phyloP scores from a whole-genome alignment of 2,888 invertebrate genomes.

The Aspidapion aeneum region DNA sequence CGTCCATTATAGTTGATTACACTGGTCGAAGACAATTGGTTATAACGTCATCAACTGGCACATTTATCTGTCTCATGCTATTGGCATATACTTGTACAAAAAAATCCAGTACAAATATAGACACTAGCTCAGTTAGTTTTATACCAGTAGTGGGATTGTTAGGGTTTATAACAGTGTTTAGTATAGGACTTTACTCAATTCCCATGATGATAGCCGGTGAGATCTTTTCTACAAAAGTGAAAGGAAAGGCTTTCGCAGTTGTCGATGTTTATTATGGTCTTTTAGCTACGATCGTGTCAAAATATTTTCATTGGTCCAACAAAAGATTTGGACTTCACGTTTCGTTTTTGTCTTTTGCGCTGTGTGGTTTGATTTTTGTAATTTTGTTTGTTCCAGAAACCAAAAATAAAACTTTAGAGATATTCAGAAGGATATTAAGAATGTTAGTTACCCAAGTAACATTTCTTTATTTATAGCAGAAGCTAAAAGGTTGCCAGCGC shows the following conservation, averaged over 20 bases:
- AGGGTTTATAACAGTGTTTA: constrained; percentile 49
- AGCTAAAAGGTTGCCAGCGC: too few relatives aligned
- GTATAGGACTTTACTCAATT: constrained; percentile 51
- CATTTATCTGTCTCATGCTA: constrained; percentile 42
- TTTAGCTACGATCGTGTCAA: constrained; percentile 48
- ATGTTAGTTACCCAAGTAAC: too few relatives aligned
- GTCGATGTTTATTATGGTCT: constrained; percentile 51
- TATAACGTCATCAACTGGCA: constrained; percentile 48
- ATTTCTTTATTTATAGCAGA: too few relatives aligned
- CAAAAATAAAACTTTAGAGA: too few relatives aligned
- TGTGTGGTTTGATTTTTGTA: too few relatives aligned
- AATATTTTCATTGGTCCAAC: constrained; percentile 47
- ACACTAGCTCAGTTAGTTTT: constrained; percentile 42
- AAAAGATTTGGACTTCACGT: constrained; percentile 46
- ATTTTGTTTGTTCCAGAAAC: too few relatives aligned
- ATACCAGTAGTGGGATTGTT: constrained; percentile 49
- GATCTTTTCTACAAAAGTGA: constrained; percentile 56
- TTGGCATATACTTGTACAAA: too few relatives aligned
- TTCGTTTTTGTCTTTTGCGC: constrained; percentile 49
- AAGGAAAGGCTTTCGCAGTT: constrained; percentile 54
- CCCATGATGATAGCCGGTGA: constrained; percentile 53
- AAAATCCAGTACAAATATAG: constrained; percentile 41
- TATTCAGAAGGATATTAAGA: too few relatives aligned
- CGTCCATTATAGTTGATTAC: constrained; percentile 57
- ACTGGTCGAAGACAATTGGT: constrained; percentile 53